Base-by-base conservation (phyloP, 2,113 vertebrate genomes). In the Cavia porcellus region DNA sequence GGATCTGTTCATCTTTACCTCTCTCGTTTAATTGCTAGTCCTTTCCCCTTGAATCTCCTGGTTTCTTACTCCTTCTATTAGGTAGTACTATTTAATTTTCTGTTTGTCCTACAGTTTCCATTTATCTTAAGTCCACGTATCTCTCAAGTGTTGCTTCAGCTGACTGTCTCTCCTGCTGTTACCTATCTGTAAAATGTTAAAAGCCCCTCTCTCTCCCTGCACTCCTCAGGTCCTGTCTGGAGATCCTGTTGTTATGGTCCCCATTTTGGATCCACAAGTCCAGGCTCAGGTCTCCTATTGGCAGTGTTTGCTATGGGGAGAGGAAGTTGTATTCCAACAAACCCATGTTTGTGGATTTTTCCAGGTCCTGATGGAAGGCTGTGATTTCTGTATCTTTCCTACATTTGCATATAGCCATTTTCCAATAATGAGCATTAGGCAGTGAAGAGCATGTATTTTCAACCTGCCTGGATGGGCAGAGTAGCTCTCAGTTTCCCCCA, bases 241-340 rank as follows among this genome's bases (percentile, higher is more conserved):
- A 59, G 79, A 82, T 8, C 35, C 55, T 30, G 22, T 4, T 2
- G 70, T 59, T 12, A 52, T 4, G 15, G 28, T 11, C 61, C 62
- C 0, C 17, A 38, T 2, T 13, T 9, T 3, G 7, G 52, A 32
- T 17, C 7, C 2, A 0, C 3, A 35, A n/a, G 30, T 68, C n/a
- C 35, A 93, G 77, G 20, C 50, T n/a, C 50, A 88, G 70, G 20
- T 24, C 42, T 52, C 66, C 32, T 1, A 55, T 14, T 3, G 7
- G 75, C 25, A 93, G 17, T 64, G 8, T 0, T 52, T 2, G 15
- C 30, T 24, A 1, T 22, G 24, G 45, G 52, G 42, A 22, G 1
- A 1, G 59, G 17, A 87, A 19, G 11, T 38, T 83, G 61, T 35
- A 59, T 8, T 87, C 22, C 24, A 70, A 7, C n/a, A 20, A 61